These are phyloP conservation scores for Trachythela sp. DNA, from an alignment of 64 coral and sea anemone species.

Conservation along the genomic window DNA sequence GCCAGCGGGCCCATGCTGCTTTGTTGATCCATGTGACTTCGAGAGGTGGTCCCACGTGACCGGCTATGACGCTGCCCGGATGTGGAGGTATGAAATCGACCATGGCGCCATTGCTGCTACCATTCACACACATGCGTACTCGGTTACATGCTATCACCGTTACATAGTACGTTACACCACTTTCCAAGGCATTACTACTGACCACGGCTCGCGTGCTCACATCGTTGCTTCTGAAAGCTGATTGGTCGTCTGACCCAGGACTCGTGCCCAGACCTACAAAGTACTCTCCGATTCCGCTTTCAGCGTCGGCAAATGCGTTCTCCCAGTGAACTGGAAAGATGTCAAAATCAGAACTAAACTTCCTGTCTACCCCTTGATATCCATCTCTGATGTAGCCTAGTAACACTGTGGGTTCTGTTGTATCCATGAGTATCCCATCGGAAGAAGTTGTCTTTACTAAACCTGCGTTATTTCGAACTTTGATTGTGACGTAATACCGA, in stretches of 20 bases:
- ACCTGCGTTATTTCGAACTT: slow-evolving; percentile 63
- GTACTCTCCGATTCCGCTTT: slow-evolving; percentile 66
- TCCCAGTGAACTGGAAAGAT: slow-evolving; percentile 79
- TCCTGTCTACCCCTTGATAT: slow-evolving; percentile 55
- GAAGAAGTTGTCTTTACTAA: slow-evolving; percentile 58
- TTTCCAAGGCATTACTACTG: slow-evolving; percentile 48
- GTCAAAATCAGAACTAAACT: slow-evolving; percentile 55
- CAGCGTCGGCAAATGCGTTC: slow-evolving; percentile 71
- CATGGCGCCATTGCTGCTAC: slow-evolving; percentile 79
- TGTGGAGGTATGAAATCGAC: slow-evolving; percentile 85
- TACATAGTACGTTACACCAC: slow-evolving; percentile 70
- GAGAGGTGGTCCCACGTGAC: slow-evolving; percentile 59
- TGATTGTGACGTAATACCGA: slow-evolving; percentile 77
- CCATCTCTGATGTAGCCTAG: slow-evolving; percentile 72
- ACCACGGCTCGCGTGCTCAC: slow-evolving; percentile 43
- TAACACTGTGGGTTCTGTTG: slow-evolving; percentile 55
- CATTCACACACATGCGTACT: slow-evolving; percentile 84
- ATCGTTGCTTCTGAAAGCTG: slow-evolving; percentile 50
- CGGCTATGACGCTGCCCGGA: slow-evolving; percentile 60
- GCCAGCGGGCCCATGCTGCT: slow-evolving; percentile 87
- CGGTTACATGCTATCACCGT: slow-evolving; percentile 78
- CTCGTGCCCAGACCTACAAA: slow-evolving; percentile 56
- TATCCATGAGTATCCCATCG: slow-evolving; percentile 86
- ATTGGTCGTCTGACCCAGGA: slow-evolving; percentile 48
- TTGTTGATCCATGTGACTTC: slow-evolving; percentile 77